These are phyloP conservation scores for Amblyopsis hoosieri DNA, from an alignment of 2,797 vertebrate genomes.

Conservation along the genomic window DNA sequence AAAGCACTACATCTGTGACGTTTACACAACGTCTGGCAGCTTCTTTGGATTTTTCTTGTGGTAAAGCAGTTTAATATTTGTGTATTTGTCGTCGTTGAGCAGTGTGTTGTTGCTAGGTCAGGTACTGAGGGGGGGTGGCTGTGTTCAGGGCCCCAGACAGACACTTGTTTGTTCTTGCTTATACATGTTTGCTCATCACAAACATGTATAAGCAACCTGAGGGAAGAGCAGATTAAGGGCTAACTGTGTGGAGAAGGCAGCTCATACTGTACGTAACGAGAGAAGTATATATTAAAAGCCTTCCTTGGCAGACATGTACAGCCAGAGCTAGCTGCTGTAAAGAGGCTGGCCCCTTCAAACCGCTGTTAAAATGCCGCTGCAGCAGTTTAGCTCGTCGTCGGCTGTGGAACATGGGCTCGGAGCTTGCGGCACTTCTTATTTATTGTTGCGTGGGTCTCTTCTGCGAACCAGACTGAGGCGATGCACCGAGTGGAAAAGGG, in stretches of 20 bases:
- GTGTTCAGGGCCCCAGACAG: slow-evolving; percentile 27
- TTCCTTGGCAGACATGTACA: background rate
- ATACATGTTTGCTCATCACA: slow-evolving; percentile 44
- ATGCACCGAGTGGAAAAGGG: slow-evolving; percentile 15
- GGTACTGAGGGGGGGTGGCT: slow-evolving; percentile 4
- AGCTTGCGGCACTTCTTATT: slow-evolving; percentile 20
- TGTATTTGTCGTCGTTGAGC: background rate
- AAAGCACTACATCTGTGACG: no score
- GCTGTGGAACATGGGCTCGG: slow-evolving; percentile 41
- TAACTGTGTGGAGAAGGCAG: background rate
- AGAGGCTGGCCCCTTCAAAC: no score
- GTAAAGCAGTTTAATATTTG: background rate
- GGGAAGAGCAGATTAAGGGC: slow-evolving; percentile 14
- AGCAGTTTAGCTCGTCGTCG: slow-evolving; percentile 28
- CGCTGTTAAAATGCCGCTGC: no score
- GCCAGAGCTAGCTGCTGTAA: no score
- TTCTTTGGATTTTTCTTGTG: no score
- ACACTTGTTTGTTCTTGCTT: slow-evolving; percentile 34
- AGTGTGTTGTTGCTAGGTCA: background rate
- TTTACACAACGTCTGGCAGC: no score
- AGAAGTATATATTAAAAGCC: background rate
- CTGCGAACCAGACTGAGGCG: slow-evolving; percentile 27
- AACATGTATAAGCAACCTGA: slow-evolving; percentile 42
- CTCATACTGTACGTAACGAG: no score
- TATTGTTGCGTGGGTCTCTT: slow-evolving; percentile 31